These are phyloP conservation scores for Zophobas atratus DNA, from an alignment of 1,140 invertebrate species.

Conservation along the genomic window DNA sequence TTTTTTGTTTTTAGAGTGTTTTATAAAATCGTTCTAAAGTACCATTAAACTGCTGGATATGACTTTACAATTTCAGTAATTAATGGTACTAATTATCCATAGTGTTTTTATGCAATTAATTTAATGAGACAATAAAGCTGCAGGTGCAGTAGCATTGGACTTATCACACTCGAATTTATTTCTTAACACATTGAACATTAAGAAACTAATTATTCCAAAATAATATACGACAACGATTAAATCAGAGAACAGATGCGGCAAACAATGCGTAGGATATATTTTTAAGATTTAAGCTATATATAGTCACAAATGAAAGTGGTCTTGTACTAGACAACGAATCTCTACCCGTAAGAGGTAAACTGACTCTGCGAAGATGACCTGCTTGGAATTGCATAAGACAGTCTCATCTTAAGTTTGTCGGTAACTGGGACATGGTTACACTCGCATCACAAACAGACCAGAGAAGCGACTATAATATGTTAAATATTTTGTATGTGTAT, in stretches of 20 bases:
- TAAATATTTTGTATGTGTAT: conserved; percentile 28
- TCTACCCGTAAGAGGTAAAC: conserved; percentile 35
- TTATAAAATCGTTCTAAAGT: too few species aligned
- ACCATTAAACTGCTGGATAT: too few species aligned
- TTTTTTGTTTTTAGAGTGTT: too few species aligned
- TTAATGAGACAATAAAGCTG: too few species aligned
- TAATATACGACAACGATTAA: too few species aligned
- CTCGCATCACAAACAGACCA: conserved; percentile 14
- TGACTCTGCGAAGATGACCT: conserved; percentile 20
- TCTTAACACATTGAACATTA: too few species aligned
- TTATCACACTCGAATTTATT: too few species aligned
- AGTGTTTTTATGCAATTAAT: too few species aligned
- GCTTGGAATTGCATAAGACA: conserved; percentile 23
- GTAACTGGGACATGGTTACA: conserved; percentile 41
- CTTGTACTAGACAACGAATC: conserved; percentile 17
- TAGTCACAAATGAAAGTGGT: conserved; percentile 38
- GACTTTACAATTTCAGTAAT: too few species aligned
- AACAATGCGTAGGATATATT: conserved; percentile 14
- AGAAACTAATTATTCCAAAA: too few species aligned
- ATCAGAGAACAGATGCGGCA: not conserved
- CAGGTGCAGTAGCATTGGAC: too few species aligned
- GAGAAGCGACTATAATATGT: conserved; percentile 7
- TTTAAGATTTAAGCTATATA: conserved; percentile 32
- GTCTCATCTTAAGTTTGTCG: conserved; percentile 32
- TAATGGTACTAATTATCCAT: too few species aligned